These are phyloP conservation scores for Himantopus leucocephalus DNA, from an alignment of 2,113 vertebrate species.

Conservation along the genomic window DNA sequence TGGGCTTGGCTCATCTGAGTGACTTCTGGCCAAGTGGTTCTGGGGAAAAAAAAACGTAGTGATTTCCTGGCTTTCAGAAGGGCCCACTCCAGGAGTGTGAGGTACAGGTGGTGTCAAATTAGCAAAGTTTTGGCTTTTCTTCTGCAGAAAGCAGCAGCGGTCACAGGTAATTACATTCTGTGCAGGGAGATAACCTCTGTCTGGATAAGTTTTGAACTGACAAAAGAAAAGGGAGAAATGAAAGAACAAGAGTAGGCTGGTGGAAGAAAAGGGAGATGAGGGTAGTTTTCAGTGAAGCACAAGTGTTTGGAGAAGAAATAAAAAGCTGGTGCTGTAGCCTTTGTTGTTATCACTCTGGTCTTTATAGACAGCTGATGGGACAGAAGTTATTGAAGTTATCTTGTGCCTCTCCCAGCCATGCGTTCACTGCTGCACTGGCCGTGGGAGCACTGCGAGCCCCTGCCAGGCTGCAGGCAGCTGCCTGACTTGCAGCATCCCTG, in stretches of 20 bases:
- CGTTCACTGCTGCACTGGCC: background rate
- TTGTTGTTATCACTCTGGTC: background rate
- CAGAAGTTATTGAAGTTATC: background rate
- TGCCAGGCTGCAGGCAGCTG: background rate
- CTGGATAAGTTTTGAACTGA: background rate
- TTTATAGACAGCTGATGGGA: background rate
- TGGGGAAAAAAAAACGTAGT: background rate
- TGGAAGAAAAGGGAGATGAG: background rate
- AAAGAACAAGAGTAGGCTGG: background rate
- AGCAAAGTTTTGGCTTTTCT: background rate
- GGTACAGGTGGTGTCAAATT: background rate
- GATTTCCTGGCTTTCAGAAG: background rate
- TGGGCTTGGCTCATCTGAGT: accelerated
- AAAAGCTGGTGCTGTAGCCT: background rate
- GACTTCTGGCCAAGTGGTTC: background rate
- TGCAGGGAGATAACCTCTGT: background rate
- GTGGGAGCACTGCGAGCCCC: accelerated
- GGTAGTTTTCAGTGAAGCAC: background rate
- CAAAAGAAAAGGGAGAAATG: background rate
- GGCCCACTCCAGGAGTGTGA: background rate
- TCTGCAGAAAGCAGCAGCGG: background rate
- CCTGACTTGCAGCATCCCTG: background rate
- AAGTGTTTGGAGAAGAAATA: background rate
- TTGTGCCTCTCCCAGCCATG: accelerated
- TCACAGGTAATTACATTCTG: background rate